phyloP scores from a whole-genome alignment of 2,113 vertebrate species.

The Engystomops pustulosus region DNA sequence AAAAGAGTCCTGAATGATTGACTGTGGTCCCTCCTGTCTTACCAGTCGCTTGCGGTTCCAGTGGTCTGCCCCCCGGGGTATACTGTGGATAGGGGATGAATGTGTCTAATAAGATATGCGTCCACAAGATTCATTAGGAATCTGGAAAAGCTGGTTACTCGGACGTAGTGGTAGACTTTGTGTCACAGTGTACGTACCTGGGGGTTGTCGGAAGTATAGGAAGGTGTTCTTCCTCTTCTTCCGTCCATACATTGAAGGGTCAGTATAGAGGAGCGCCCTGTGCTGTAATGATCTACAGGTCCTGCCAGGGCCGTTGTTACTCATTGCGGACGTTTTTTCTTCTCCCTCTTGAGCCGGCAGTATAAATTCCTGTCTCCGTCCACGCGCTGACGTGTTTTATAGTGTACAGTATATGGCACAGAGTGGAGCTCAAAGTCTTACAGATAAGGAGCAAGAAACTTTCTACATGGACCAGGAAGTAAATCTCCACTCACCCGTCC shows the following conservation, averaged over 20 bases:
- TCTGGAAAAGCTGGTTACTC: background rate
- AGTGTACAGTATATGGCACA: conserved; percentile 2
- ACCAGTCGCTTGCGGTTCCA: too few species aligned
- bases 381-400: conserved; percentile 18
- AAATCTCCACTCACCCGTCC: background rate
- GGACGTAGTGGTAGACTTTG: background rate
- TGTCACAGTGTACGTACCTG: too few species aligned
- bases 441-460: conserved; percentile 49
- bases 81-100: too few species aligned
- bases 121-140: too few species aligned
- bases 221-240: too few species aligned
- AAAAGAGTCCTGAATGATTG: too few species aligned
- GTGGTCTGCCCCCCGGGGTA: too few species aligned
- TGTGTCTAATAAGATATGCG: too few species aligned
- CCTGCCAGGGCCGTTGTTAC: background rate
- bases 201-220: too few species aligned
- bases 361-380: background rate
- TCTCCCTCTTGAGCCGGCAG: background rate
- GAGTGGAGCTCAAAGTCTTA: conserved; percentile 46
- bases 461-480: conserved; percentile 31
- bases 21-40: too few species aligned
- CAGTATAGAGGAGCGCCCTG: too few species aligned
- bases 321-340: background rate
- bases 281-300: background rate
- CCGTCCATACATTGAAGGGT: too few species aligned